These are phyloP conservation scores for Cephalotes varians DNA, from an alignment of 2,888 invertebrate genomes.

Conservation along the genomic window DNA sequence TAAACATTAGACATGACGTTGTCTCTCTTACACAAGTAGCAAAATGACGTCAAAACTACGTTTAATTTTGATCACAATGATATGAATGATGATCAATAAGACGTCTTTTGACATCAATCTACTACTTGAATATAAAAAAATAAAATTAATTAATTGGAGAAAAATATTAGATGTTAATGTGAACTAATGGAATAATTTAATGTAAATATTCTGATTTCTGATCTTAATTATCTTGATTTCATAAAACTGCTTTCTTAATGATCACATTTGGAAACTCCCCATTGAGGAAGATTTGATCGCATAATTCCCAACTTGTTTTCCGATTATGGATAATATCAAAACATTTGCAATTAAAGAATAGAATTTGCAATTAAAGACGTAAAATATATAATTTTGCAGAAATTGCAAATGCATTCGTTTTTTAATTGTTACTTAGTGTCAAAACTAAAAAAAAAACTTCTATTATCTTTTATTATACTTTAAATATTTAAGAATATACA, in stretches of 20 bases:
- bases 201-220: neutral
- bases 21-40: neutral
- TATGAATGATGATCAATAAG: too few species aligned
- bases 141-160: neutral
- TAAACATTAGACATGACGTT: neutral
- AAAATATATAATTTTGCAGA: neutral
- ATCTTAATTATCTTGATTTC: too few species aligned
- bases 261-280: slow-evolving; percentile 20
- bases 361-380: slow-evolving; percentile 4
- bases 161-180: slow-evolving; percentile 1
- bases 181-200: slow-evolving; percentile 33
- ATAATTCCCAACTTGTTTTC: neutral
- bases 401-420: neutral
- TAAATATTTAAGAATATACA: neutral
- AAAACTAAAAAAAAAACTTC: neutral
- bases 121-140: too few species aligned
- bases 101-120: too few species aligned
- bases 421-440: neutral
- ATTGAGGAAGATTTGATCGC: neutral
- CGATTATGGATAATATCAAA: neutral
- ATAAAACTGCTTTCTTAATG: neutral
- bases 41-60: too few species aligned
- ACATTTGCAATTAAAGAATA: neutral
- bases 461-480: neutral
- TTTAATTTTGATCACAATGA: too few species aligned